phyloP scores from a whole-genome alignment of 2,797 vertebrate species.

The Eospalax fontanierii region DNA sequence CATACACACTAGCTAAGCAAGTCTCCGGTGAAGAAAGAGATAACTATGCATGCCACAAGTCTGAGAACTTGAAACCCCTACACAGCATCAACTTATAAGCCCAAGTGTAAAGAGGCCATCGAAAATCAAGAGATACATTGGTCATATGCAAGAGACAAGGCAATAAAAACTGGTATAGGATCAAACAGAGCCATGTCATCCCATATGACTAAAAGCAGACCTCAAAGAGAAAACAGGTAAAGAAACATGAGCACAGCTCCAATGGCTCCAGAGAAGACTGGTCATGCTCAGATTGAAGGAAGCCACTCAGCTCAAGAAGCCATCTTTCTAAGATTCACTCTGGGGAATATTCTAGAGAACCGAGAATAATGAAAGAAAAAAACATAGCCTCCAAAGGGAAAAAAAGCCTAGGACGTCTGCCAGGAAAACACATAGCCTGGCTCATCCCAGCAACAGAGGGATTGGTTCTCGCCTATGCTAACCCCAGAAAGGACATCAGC shows the following conservation, averaged over 20 bases:
- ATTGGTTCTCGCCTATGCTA: accelerated
- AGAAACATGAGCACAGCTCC: accelerated
- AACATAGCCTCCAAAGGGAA: background rate
- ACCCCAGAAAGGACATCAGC: accelerated
- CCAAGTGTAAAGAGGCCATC: background rate
- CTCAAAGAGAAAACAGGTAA: background rate
- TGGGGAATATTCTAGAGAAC: background rate
- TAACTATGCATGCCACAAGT: too few species aligned
- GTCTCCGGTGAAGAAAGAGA: background rate
- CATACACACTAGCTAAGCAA: accelerated
- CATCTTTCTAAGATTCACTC: background rate
- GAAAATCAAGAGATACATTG: accelerated
- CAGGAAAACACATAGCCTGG: accelerated
- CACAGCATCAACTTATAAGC: accelerated
- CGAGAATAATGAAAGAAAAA: background rate
- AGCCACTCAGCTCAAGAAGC: too few species aligned
- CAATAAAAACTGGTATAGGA: too few species aligned
- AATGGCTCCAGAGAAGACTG: too few species aligned
- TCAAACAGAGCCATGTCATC: background rate
- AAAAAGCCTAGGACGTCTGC: background rate
- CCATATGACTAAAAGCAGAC: accelerated
- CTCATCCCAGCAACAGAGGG: accelerated
- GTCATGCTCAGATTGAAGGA: too few species aligned
- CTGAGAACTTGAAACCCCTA: accelerated
- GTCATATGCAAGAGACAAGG: background rate